phyloP scores from a whole-genome alignment of 2,797 vertebrate genomes.

The Cirrhinus molitorella region DNA sequence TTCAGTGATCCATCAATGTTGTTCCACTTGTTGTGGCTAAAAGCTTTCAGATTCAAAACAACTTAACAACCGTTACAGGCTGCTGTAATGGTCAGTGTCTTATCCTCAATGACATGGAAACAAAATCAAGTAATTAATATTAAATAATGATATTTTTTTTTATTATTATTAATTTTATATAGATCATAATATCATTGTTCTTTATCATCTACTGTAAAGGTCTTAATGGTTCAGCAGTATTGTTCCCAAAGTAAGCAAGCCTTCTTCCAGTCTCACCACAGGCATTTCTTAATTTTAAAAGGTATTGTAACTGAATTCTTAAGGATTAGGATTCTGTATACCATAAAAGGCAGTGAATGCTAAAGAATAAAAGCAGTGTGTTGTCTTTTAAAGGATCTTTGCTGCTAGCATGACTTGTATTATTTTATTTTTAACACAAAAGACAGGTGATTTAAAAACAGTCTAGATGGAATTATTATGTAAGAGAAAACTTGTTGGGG shows the following conservation, averaged over 20 bases:
- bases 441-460: conserved; percentile 60
- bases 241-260: conserved; percentile 64
- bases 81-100: too few relatives aligned
- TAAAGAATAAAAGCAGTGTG: conserved; percentile 72
- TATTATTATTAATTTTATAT: too few relatives aligned
- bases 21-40: too few relatives aligned
- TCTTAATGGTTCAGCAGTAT: conserved; percentile 60
- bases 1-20: too few relatives aligned
- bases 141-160: not conserved
- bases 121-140: too few relatives aligned
- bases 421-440: conserved; percentile 65
- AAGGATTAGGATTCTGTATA: conserved; percentile 67
- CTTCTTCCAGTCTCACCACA: not conserved
- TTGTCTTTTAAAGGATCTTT: conserved; percentile 66
- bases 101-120: too few relatives aligned
- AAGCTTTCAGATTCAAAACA: too few relatives aligned
- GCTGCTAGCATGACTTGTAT: conserved; percentile 63
- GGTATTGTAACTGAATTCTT: conserved; percentile 65
- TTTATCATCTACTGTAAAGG: not conserved
- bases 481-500: conserved; percentile 55
- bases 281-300: conserved; percentile 70
- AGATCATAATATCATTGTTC: not conserved
- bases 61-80: too few relatives aligned
- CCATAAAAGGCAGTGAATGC: conserved; percentile 77
- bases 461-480: conserved; percentile 67